Evolutionary conservation across 2,797 vertebrate species (phyloP).

Genomic region (Hemitrygon akajei): DNA sequence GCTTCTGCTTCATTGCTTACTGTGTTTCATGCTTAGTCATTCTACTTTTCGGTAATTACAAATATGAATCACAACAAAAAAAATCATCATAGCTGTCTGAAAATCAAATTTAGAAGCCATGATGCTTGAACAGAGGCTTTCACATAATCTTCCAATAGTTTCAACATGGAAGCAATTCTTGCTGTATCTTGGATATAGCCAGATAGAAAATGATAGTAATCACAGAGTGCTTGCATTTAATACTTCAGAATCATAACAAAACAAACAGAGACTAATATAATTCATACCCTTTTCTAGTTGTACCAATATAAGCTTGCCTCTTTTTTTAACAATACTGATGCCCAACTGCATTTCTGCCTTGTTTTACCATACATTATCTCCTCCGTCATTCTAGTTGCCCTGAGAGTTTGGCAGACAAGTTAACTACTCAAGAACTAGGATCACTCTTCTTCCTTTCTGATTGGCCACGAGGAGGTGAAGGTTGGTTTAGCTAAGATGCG

Average conservation of each 20-base stretch:
- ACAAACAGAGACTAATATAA: neutral
- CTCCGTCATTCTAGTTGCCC: neutral
- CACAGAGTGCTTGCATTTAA: neutral
- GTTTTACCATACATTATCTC: neutral
- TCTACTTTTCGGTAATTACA: neutral
- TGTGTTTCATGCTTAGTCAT: neutral
- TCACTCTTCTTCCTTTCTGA: neutral
- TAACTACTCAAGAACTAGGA: neutral
- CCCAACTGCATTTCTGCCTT: neutral
- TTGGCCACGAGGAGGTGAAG: neutral
- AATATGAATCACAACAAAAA: neutral
- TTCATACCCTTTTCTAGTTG: neutral
- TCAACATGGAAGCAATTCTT: neutral
- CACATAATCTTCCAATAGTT: neutral
- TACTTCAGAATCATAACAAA: neutral
- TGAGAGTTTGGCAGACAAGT: neutral
- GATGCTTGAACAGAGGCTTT: neutral
- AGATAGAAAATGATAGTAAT: neutral
- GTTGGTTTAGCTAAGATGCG: neutral
- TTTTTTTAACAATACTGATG: neutral
- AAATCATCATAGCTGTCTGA: no score
- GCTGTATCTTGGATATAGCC: neutral
- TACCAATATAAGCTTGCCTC: neutral
- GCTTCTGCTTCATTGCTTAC: neutral
- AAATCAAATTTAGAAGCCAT: neutral